Base-by-base conservation (phyloP, 2,888 invertebrate genomes). In the Phaedon cochleariae region DNA sequence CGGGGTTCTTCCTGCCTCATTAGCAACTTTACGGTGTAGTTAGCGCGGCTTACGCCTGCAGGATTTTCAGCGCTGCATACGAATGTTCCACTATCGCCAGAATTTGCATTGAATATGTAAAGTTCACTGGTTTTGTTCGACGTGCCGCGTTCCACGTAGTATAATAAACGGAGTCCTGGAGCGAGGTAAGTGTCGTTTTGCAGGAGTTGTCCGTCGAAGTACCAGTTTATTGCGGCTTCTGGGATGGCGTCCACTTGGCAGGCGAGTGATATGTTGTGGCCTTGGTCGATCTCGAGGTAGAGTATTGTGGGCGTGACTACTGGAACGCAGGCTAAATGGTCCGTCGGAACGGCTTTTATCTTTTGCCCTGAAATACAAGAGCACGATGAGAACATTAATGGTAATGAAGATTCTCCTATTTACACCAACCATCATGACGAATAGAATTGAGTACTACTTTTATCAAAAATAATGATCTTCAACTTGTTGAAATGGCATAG, bases 51-150 rank as follows among this genome's bases (percentile, higher is more conserved):
- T 64, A 86, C 88, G 12, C 96, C 96, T 0, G 95, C 96, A 15
- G 90, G 88, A 81, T 96, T 96, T 78, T 93, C 93, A 0, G 95
- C 95, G 10, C 91, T 86, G 82, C 96, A 96, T 5, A 91, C 88
- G 80, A 93, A 95, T 12, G 92, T 92, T 2, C 95, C 95, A 77
- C 94, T 94, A 79, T 94, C 92, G 70, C 91, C 92, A 46, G 87
- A 87, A 26, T 90, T 90, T 41, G 92, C 89, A 79, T 92, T 92
- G 77, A 90, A 90, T 75, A 94, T 91, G 77, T 90, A 90, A 62
- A 94, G 85, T 81, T 92, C 92, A 76, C 92, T 92, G 72, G 88
- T 88, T 82, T 92, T 92, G 76, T 92, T 90, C 70, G 89, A 88
- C 0, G 86, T 85, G n/a, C 90, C 90, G 74, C 89, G 90, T 77